Base-by-base conservation (phyloP, 2,797 vertebrate species). In the Antennarius maculatus region DNA sequence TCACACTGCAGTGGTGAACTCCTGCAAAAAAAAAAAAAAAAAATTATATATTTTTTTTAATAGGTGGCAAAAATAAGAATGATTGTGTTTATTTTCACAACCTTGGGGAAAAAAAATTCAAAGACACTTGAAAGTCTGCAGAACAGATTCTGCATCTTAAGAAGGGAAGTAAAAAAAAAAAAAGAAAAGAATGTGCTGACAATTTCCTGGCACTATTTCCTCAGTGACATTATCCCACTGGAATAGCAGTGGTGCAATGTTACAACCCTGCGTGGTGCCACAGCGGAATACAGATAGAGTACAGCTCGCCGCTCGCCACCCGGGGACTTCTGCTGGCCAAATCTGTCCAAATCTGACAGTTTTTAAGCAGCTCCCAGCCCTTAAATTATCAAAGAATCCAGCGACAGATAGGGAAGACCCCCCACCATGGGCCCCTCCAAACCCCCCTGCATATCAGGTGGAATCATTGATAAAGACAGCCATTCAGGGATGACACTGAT, bases 401-500 rank as follows among this genome's bases (percentile, higher is more conserved):
- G 78, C 76, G 65, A 90, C 62, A 86, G 89, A 93, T 91, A 87
- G 88, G 66, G 50, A 60, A 10, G 60, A 14, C 28, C 49, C 64
- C 47, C 1, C 23, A 23, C 23, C 23, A 23, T 23, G 23, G 23
- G 23, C 23, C 2, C 2, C 39, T 12, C 6, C 53, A 29, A 18
- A 2, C 47, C 31, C 3, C 17, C 51, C 47, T 88, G 79, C 86
- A 86, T 80, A 69, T 85, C 91, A 82, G 67, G 84, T 84, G 87
- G 83, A 87, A 91, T 95, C 94, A 94, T 94, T 95, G 94, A 94
- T 92, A 92, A 86, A 87, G 89, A 91, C 90, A 90, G 90, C 76
- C 93, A 84, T 89, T 90, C 89, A 87, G 89, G 79, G 70, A 89
- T 94, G 94, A 96, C 95, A 92, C 90, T 94, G 95, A 95, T 91